phyloP scores from a whole-genome alignment of 2,888 invertebrate species.

The Conistra vaccinii region DNA sequence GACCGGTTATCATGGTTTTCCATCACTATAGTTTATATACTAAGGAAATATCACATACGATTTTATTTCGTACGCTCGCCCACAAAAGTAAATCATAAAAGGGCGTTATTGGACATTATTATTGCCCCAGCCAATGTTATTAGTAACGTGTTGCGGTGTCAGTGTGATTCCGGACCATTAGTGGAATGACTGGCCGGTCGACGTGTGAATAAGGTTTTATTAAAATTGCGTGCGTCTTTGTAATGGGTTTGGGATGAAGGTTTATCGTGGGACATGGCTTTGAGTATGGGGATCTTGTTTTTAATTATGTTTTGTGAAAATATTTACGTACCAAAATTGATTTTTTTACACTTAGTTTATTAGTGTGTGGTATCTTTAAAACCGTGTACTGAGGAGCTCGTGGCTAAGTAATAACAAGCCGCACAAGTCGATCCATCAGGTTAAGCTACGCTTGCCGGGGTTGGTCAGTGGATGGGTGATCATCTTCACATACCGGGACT shows the following conservation, averaged over 20 bases:
- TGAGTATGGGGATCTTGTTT: slow-evolving; percentile 4
- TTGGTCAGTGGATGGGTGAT: too few relatives aligned
- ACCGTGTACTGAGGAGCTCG: too few relatives aligned
- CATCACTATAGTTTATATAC: slow-evolving; percentile 65
- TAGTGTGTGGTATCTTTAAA: not conserved
- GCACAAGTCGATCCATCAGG: too few relatives aligned
- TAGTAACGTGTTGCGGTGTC: slow-evolving; percentile 72
- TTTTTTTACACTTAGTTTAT: not conserved
- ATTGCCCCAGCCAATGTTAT: slow-evolving; percentile 80
- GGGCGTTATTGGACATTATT: slow-evolving; percentile 86
- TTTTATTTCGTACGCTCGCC: slow-evolving; percentile 79
- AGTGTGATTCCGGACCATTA: slow-evolving; percentile 55
- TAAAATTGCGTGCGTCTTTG: slow-evolving; percentile 36
- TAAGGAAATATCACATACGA: slow-evolving; percentile 74
- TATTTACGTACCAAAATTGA: not conserved
- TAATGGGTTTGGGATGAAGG: slow-evolving; percentile 26
- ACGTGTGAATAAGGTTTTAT: slow-evolving; percentile 55
- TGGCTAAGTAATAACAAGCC: too few relatives aligned
- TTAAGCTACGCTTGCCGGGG: too few relatives aligned
- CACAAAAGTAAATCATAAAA: slow-evolving; percentile 85
- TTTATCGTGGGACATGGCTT: slow-evolving; percentile 11
- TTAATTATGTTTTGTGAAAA: slow-evolving; percentile 6
- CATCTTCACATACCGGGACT: too few relatives aligned
- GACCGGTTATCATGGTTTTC: slow-evolving; percentile 58
- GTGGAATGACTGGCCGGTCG: slow-evolving; percentile 45